A percentile compares a stretch with the other conserved stretches of the same genome.
Evolutionary conservation across 2,888 invertebrate genomes (phyloP).

Genomic region (Caenorhabditis macrosperma): DNA sequence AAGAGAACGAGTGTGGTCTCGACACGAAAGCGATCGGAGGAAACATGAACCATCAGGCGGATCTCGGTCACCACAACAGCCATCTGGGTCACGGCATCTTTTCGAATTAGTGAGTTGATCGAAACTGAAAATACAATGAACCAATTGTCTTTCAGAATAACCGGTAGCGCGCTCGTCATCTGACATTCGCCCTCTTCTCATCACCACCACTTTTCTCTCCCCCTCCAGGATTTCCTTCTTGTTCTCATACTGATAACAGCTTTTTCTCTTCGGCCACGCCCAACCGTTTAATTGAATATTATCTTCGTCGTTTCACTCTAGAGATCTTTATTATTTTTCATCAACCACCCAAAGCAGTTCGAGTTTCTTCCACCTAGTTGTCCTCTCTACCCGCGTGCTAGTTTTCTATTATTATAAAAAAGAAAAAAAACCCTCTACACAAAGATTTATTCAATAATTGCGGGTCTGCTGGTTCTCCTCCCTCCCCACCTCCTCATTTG

Average conservation of each 20-base stretch:
- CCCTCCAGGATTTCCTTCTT: slow-evolving; percentile 17
- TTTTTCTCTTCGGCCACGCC: neutral
- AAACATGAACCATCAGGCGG: neutral
- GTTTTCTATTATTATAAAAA: slow-evolving; percentile 12
- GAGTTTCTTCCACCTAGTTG: neutral
- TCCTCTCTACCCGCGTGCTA: slow-evolving; percentile 13
- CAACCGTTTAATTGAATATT: slow-evolving; percentile 9
- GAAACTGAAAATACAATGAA: neutral
- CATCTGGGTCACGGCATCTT: neutral
- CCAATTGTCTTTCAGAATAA: neutral
- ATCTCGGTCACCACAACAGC: neutral
- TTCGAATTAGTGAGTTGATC: neutral
- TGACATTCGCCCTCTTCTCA: neutral
- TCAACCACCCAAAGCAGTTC: neutral
- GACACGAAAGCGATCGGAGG: neutral
- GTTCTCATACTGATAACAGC: slow-evolving; percentile 46
- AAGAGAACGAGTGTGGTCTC: slow-evolving; percentile 27
- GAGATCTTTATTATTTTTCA: neutral
- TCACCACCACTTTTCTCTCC: neutral
- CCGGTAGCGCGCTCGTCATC: neutral
- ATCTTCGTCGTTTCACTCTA: neutral
- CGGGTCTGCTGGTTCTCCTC: too few species aligned
- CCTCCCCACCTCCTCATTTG: too few species aligned
- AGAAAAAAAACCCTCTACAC: slow-evolving; percentile 12
- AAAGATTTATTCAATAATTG: slow-evolving; percentile 4